phyloP scores from a whole-genome alignment of 1,140 invertebrate species.

The Campoletis sonorensis region DNA sequence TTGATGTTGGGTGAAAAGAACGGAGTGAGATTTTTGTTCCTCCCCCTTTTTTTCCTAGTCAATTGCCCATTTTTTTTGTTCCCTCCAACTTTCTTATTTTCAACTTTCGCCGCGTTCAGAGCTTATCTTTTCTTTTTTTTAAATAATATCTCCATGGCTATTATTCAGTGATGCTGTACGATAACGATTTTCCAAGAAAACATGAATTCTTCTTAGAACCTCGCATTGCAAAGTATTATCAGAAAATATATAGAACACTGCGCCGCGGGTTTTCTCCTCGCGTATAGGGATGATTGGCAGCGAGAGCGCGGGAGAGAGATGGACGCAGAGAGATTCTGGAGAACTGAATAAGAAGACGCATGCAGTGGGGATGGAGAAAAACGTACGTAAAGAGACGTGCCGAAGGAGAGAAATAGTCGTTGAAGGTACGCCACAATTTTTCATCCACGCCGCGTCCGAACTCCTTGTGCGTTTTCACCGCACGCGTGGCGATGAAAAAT shows the following conservation, averaged over 20 bases:
- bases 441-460: conserved; percentile 26
- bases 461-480: conserved; percentile 7
- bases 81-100: conserved; percentile 7
- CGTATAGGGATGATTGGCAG: too few species aligned
- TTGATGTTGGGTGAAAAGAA: conserved; percentile 68
- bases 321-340: neutral
- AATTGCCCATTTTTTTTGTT: conserved; percentile 24
- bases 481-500: conserved; percentile 18
- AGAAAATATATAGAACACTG: too few species aligned
- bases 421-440: conserved; percentile 21
- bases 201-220: too few species aligned
- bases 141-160: too few species aligned
- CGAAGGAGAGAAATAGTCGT: conserved; percentile 21
- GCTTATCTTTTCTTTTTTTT: neutral
- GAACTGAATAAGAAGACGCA: conserved; percentile 3
- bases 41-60: conserved; percentile 8
- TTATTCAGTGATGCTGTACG: too few species aligned
- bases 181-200: too few species aligned
- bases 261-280: too few species aligned
- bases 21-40: conserved; percentile 31
- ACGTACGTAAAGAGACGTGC: conserved; percentile 28
- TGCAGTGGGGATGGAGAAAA: conserved; percentile 1
- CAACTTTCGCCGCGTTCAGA: neutral
- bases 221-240: too few species aligned
- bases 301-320: neutral